Base-by-base conservation (phyloP, 2,113 vertebrate species). In the Barnardius zonarius region DNA sequence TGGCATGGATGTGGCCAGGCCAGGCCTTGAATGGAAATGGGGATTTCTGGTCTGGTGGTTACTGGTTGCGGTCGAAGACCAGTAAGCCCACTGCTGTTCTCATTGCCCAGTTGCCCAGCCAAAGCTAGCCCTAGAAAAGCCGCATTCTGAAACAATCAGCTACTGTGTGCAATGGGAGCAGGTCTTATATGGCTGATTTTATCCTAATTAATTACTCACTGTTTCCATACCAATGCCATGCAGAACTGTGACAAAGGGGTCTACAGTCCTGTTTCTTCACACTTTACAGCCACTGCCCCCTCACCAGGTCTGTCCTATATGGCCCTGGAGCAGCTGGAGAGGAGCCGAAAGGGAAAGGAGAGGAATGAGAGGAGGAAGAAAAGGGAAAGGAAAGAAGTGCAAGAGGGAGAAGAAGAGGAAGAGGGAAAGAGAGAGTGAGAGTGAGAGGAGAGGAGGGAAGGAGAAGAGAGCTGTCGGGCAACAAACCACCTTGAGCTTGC, bases 1-100 rank as follows among this genome's bases (percentile, higher is more conserved):
- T 0, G 0, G 35, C 48, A 37, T 1, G 2, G 33, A 30, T 2
- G 1, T 1, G 5, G 35, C 39, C 61, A 59, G 17, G 11, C 55
- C 51, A 84, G 41, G 66, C 66, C 46, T 20, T 70, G 23, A 86
- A 41, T 10, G 2, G 20, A 74, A 70, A 62, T 2, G 11, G 22
- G 64, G 63, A 46, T 46, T 85, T 70, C 46, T 74, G 23, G 31
- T 78, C n/a, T 81, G 7, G 5, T 18, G 8, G 17, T 9, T 11
- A 6, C 10, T 5, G 5, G 37, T 10, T 6, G 44, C 3, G 1
- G 27, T 4, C 1, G 2, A 86, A 41, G 72, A 44, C 14, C 35
- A 27, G 19, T 48, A 57, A 68, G 7, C 16, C 31, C 64, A 75
- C 28, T 49, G n/a, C 18, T 4, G 7, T n/a, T 46, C 63, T 46